A percentile compares a stretch with the other conserved stretches of the same genome.
Evolutionary conservation across 2,113 vertebrate species (phyloP).

Genomic region (Anthoscopus minutus): DNA sequence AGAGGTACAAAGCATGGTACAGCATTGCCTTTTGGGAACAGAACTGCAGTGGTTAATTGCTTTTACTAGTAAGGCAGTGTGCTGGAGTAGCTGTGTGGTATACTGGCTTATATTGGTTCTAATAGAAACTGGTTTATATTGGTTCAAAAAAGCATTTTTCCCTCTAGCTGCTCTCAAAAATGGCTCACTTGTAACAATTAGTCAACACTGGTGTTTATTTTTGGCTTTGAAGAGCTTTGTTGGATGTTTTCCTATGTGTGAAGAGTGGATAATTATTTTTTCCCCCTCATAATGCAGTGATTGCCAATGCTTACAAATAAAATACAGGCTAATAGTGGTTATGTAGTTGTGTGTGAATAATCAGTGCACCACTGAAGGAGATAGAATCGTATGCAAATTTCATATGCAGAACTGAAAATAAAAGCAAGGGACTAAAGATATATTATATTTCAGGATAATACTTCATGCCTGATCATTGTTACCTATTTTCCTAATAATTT

Average conservation of each 20-base stretch:
- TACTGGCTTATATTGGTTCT: neutral
- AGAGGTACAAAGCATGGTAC: neutral
- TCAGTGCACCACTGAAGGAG: neutral
- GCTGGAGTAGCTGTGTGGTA: neutral
- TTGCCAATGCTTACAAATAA: neutral
- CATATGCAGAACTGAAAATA: neutral
- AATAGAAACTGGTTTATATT: neutral
- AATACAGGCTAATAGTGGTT: neutral
- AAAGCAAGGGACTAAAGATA: neutral
- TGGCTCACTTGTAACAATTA: neutral
- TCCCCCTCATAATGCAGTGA: neutral
- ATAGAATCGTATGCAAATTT: neutral
- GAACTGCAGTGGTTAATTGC: no score
- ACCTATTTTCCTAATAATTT: slow-evolving; percentile 61
- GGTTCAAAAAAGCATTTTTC: neutral
- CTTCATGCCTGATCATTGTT: neutral
- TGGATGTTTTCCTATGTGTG: neutral
- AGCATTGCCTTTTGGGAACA: neutral
- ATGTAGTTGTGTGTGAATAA: neutral
- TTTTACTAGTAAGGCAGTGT: neutral
- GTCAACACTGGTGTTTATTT: neutral
- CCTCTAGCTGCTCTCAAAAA: neutral
- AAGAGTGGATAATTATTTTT: neutral
- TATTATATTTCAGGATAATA: neutral
- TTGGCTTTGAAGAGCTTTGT: neutral